A percentile compares a stretch with the other conserved stretches of the same genome.
phyloP scores from a whole-genome alignment of 2,113 vertebrate species.

The Crotalus tigris region DNA sequence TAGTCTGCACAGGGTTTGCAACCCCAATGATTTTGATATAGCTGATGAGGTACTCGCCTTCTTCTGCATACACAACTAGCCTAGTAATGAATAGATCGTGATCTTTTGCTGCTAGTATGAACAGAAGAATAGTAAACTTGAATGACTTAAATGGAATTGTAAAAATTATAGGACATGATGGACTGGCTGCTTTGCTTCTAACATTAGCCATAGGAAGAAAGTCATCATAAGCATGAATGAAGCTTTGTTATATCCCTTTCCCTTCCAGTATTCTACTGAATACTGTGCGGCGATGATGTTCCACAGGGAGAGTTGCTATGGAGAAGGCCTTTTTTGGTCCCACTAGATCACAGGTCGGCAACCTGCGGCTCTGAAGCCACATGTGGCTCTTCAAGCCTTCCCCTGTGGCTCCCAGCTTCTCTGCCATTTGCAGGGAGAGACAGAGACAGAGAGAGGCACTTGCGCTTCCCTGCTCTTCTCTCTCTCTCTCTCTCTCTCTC shows the following conservation, averaged over 20 bases:
- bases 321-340: too few relatives aligned
- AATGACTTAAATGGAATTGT: background rate
- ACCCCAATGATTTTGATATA: background rate
- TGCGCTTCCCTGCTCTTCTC: too few relatives aligned
- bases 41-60: background rate
- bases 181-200: background rate
- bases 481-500: too few relatives aligned
- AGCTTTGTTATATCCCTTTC: background rate
- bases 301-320: too few relatives aligned
- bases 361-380: too few relatives aligned
- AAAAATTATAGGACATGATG: background rate
- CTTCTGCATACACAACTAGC: background rate
- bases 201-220: background rate
- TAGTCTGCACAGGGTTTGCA: background rate
- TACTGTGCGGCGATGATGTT: too few relatives aligned
- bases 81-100: background rate
- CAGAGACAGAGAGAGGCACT: too few relatives aligned
- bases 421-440: too few relatives aligned
- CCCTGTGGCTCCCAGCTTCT: too few relatives aligned
- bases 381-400: too few relatives aligned
- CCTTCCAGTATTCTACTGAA: background rate
- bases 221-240: background rate
- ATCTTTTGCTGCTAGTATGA: background rate
- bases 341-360: too few relatives aligned
- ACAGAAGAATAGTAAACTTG: background rate